Conservation (phyloP, 2,888 invertebrate genomes). For the Subacronicta megacephala region DNA sequence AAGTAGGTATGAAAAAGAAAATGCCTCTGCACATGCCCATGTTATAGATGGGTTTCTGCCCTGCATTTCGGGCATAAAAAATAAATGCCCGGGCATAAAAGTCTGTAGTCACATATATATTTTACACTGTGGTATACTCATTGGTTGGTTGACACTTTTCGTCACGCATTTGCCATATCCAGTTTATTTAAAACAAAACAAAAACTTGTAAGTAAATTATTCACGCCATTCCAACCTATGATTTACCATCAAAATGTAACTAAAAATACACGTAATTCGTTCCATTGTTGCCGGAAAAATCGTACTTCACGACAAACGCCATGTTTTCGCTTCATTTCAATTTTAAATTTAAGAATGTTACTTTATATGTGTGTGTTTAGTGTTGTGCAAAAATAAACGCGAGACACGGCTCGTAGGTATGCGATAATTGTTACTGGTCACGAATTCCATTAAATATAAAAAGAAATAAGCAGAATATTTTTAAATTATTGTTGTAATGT, state of each 20-base stretch:
- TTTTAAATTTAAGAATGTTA: conserved; percentile 55
- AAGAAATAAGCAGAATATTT: background rate
- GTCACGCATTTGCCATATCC: background rate
- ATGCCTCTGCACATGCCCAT: too few relatives aligned
- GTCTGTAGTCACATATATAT: too few relatives aligned
- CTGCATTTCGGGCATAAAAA: too few relatives aligned
- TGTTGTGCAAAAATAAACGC: conserved; percentile 19
- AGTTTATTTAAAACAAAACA: conserved; percentile 1
- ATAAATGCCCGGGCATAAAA: too few relatives aligned
- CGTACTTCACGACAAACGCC: conserved; percentile 42
- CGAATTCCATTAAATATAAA: conserved; percentile 12
- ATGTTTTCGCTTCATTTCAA: conserved; percentile 51
- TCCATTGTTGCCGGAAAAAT: conserved; percentile 47
- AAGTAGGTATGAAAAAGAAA: too few relatives aligned
- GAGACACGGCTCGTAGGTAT: conserved; percentile 17
- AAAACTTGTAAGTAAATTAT: conserved; percentile 14
- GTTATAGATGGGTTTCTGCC: too few relatives aligned
- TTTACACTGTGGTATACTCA: too few relatives aligned
- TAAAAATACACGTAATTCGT: conserved; percentile 41
- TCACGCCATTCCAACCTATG: conserved; percentile 15
- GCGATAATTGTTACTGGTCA: conserved; percentile 47
- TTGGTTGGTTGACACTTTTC: too few relatives aligned
- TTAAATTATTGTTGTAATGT: background rate
- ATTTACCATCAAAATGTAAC: conserved; percentile 18
- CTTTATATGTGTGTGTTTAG: conserved; percentile 30